Evolutionary conservation across 2,797 vertebrate genomes (phyloP), one percentile per base, ranked within the genome.

Genomic region (Furcifer pardalis): DNA sequence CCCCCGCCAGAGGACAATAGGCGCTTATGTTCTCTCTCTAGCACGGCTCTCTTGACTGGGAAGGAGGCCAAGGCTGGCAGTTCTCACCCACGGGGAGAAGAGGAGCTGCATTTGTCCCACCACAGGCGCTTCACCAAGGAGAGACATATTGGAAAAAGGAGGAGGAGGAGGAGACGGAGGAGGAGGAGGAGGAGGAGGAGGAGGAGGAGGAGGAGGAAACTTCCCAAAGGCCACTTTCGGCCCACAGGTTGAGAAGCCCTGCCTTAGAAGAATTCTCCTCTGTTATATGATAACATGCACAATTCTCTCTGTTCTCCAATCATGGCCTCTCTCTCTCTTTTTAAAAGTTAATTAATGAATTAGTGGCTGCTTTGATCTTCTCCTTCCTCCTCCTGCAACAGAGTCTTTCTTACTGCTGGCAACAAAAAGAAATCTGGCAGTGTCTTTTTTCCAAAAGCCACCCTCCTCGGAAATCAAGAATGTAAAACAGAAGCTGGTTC

Each of bases 1-100:
- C 9, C 62, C 87, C 81, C 0, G 84, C 81, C 56, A 84, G 79
- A 44, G 72, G 90, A 95, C 95, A 95, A 95, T 95, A 84, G 92
- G 69, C 72, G 91, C 89, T 87, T 95, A 74, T 95, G 93, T 93
- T 77, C 86, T 27, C 27, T 66, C 84, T 30, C 62, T n/a, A 27
- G 27, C 6, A 71, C n/a, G 84, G 86, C 62, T 6, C 89, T 25
- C 90, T 40, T 84, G 62, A 49, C 93, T 32, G 95, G 95, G 94
- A 80, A 91, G 80, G 37, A 25, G 79, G 93, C 93, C 95, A 95
- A 90, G 77, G 68, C 88, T 89, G 89, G 94, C 92, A 93, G 90
- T 89, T 88, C 92, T 65, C 89, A 2, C 89, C 91, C 75, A 84
- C 68, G 0, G 10, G 52, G 46, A 84, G 78, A 91, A 94, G 94